phyloP scores from a whole-genome alignment of 2,113 vertebrate genomes.

The Platanista minor region DNA sequence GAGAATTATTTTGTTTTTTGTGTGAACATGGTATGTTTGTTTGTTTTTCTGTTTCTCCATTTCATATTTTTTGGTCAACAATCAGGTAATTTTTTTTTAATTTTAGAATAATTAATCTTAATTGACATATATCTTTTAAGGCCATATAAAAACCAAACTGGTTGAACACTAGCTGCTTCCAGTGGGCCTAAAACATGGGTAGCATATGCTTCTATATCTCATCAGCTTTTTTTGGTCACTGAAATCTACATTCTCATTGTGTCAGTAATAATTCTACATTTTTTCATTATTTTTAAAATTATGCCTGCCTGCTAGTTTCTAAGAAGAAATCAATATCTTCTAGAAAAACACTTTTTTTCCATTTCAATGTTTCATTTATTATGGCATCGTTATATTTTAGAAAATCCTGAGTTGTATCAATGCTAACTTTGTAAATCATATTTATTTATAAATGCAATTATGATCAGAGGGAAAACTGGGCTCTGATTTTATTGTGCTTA shows the following conservation, averaged over 20 bases:
- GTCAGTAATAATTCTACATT: slow-evolving; percentile 50
- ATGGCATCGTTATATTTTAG: slow-evolving; percentile 69
- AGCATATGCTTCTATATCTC: slow-evolving; percentile 58
- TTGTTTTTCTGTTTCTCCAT: slow-evolving; percentile 82
- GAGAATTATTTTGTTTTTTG: slow-evolving; percentile 83
- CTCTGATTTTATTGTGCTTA: slow-evolving; percentile 60
- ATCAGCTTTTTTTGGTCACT: slow-evolving; percentile 66
- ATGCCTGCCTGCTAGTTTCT: slow-evolving; percentile 59
- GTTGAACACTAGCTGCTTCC: slow-evolving; percentile 83
- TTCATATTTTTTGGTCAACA: slow-evolving; percentile 81
- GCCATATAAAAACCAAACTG: slow-evolving; percentile 87
- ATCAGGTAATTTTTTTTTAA: slow-evolving; percentile 82
- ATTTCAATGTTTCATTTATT: slow-evolving; percentile 60
- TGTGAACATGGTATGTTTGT: slow-evolving; percentile 86
- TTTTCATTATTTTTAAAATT: slow-evolving; percentile 56
- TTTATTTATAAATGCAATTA: not conserved
- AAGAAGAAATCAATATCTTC: slow-evolving; percentile 59
- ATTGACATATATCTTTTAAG: slow-evolving; percentile 76
- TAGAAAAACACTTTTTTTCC: not conserved
- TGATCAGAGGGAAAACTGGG: not conserved
- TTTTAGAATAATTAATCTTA: slow-evolving; percentile 69
- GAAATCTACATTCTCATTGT: slow-evolving; percentile 49
- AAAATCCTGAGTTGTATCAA: slow-evolving; percentile 29
- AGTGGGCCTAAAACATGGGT: slow-evolving; percentile 64
- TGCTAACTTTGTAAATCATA: slow-evolving; percentile 69